These are phyloP conservation scores for Platerodrilus igneus DNA, from an alignment of 2,888 invertebrate species.

Conservation along the genomic window DNA sequence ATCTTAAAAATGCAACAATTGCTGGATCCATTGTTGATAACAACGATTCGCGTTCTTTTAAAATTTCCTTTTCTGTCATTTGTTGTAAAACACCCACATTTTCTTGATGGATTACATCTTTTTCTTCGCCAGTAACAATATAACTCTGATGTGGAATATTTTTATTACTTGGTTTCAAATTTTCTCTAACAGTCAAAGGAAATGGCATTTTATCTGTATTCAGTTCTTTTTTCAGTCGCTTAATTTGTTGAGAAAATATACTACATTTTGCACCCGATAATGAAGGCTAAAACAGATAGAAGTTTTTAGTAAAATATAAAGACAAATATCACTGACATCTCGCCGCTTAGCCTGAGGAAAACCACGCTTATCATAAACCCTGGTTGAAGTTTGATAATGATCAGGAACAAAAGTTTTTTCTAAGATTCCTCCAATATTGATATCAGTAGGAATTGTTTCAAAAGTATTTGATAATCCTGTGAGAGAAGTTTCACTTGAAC, in stretches of 20 bases:
- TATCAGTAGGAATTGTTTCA: slow-evolving; percentile 47
- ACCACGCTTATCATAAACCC: slow-evolving; percentile 40
- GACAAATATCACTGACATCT: slow-evolving; percentile 38
- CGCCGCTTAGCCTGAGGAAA: slow-evolving; percentile 53
- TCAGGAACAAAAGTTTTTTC: slow-evolving; percentile 51
- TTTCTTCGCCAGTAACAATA: slow-evolving; percentile 51
- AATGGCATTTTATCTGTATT: no score
- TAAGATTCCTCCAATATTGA: slow-evolving; percentile 54
- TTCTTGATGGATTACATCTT: slow-evolving; percentile 64
- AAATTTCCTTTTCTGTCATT: slow-evolving; percentile 72
- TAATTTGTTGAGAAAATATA: slow-evolving; percentile 51
- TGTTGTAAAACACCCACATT: slow-evolving; percentile 62
- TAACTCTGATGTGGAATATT: slow-evolving; percentile 45
- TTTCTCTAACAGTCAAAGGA: no score
- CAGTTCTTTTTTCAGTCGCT: slow-evolving; percentile 40
- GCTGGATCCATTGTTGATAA: slow-evolving; percentile 61
- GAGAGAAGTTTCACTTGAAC: slow-evolving; percentile 31
- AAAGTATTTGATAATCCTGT: slow-evolving; percentile 42
- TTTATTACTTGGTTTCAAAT: no score
- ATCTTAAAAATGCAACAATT: slow-evolving; percentile 60
- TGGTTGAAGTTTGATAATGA: no score
- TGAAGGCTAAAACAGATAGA: slow-evolving; percentile 26
- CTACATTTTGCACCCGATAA: slow-evolving; percentile 46
- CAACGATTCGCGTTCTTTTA: slow-evolving; percentile 67
- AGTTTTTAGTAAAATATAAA: no score